A percentile compares a stretch with the other conserved stretches of the same genome.
phyloP scores from a whole-genome alignment of 2,888 invertebrate genomes.

The Gryllus longicercus region DNA sequence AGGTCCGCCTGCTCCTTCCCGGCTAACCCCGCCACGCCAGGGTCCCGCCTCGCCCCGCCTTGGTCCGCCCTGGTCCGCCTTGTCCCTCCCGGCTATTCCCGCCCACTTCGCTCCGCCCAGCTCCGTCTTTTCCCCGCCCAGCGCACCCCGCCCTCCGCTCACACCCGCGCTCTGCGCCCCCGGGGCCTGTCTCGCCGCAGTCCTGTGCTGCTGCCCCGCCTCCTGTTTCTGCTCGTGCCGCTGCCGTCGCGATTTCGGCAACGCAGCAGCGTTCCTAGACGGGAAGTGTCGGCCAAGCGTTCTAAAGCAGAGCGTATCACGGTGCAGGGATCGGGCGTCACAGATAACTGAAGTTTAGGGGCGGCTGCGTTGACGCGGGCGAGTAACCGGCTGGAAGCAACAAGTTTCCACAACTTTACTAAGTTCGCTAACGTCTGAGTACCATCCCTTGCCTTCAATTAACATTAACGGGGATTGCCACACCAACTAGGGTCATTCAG shows the following conservation, averaged over 20 bases:
- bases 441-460: not conserved
- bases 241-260: not conserved
- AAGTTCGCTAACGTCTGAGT: not conserved
- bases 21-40: too few species aligned
- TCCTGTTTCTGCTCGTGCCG: not conserved
- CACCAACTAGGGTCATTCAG: conserved; percentile 6
- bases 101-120: too few species aligned
- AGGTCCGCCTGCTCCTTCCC: too few species aligned
- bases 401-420: not conserved
- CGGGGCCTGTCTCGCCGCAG: not conserved
- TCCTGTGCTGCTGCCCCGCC: not conserved
- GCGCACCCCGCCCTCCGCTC: too few species aligned
- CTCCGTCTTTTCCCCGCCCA: too few species aligned
- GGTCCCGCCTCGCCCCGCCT: too few species aligned
- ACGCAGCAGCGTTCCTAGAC: not conserved
- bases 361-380: conserved; percentile 4
- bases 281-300: not conserved
- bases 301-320: conserved; percentile 4
- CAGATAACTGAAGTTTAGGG: conserved; percentile 11
- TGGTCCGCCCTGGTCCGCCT: too few species aligned
- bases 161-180: not conserved
- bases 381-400: conserved; percentile 17
- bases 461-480: conserved; percentile 8
- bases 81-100: too few species aligned
- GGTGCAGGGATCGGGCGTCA: not conserved